Base-by-base conservation (phyloP, 1,140 invertebrate genomes). In the Tetragonula clypearis region DNA sequence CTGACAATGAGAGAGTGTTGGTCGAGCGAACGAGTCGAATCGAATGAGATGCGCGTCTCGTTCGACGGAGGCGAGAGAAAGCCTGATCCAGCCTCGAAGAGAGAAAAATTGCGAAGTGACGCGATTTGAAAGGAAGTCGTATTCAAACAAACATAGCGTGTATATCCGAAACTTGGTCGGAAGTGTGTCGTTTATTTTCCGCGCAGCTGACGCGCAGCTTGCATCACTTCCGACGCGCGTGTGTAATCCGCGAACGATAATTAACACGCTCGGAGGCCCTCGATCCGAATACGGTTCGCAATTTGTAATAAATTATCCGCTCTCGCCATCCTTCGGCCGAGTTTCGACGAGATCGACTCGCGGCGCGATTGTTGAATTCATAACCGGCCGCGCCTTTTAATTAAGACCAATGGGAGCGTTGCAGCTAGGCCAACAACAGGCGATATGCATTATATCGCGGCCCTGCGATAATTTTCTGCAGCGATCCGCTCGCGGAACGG, bases 231-330 rank as follows among this genome's bases (percentile, higher is more conserved):
- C 88, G 86, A 80, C 82, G 82, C 87, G 79, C 84, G 82, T 77
- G 86, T 84, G 88, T 84, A 84, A 91, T 87, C 88, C 85, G 72
- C 65, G 78, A 79, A 79, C 81, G 88, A 88, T 88, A 86, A 90
- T 90, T 88, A 88, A 88, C 87, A 74, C 82, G 71, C 69, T 86
- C 72, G 30, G 30, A 30, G 30, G 30, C 30, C 56, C 66, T 62
- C 66, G 26, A 15, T 19, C 2, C 17, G n/a, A 21, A 30, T 30
- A 35, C 68, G 68, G 49, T 30, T 9, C n/a, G 73, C 9, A 15
- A 23, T 26, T 53, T 62, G 65, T 88, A 79, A 88, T 87, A 79
- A 76, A 88, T 84, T 71, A 87, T 74, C 56, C n/a, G 3, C 2
- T 6, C 49, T 12, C 12, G 26, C 55, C 30, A 11, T 26, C 17